phyloP scores from a whole-genome alignment of 2,797 vertebrate genomes.

The Gymnothorax javanicus region DNA sequence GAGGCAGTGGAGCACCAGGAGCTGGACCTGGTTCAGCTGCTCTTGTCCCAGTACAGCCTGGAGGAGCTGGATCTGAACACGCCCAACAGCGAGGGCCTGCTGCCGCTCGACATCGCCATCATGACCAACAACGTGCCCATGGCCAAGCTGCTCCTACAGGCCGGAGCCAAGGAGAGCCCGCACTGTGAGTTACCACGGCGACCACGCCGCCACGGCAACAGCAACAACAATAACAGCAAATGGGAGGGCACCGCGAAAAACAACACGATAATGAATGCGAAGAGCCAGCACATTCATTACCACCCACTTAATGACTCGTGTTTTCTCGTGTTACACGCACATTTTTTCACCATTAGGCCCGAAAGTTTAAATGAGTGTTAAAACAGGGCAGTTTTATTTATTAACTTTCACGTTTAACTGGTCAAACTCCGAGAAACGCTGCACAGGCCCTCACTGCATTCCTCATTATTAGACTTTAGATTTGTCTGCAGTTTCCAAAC shows the following conservation, averaged over 20 bases:
- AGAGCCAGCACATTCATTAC: constrained; percentile 1
- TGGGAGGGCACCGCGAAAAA: constrained; percentile 17
- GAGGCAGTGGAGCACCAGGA: constrained; percentile 92
- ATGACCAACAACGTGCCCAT: constrained; percentile 93
- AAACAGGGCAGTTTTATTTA: not conserved
- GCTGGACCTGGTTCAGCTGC: constrained; percentile 81
- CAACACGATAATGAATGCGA: constrained; percentile 1
- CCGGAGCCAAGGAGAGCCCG: constrained; percentile 88
- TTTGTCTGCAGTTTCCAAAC: constrained; percentile 43
- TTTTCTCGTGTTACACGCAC: not conserved
- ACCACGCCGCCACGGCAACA: constrained; percentile 34
- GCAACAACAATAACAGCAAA: constrained; percentile 31
- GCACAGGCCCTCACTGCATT: not conserved
- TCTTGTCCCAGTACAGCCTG: constrained; percentile 84
- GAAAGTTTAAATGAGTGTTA: not conserved
- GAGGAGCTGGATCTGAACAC: constrained; percentile 93
- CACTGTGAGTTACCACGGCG: constrained; percentile 81
- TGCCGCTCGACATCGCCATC: constrained; percentile 88
- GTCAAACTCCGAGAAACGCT: not conserved
- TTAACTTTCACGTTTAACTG: not conserved
- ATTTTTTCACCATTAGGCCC: not conserved
- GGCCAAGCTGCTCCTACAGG: constrained; percentile 81
- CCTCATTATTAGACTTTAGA: not conserved
- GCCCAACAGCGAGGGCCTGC: constrained; percentile 90
- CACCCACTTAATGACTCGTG: not conserved